Base-by-base conservation (phyloP, 2,888 invertebrate genomes). In the Apamea anceps region DNA sequence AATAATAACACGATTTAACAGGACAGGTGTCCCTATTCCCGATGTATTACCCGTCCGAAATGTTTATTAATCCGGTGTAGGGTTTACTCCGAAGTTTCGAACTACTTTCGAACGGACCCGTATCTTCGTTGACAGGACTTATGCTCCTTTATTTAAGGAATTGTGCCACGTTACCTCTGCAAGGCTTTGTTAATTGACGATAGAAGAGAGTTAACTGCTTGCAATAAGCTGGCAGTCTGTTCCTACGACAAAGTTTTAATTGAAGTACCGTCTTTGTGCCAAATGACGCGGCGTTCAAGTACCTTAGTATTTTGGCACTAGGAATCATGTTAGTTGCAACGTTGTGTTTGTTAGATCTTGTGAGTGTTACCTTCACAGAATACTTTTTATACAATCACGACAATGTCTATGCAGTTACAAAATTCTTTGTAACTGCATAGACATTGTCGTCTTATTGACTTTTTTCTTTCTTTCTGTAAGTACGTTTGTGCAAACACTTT, bases 181-280 rank as follows among this genome's bases (percentile, higher is more conserved):
- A 65, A 32, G 4, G 37, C 4, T 21, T 48, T 62, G 28, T 45
- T 57, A 10, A 79, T 32, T 18, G 12, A 18, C 2, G 25, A 37
- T 18, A 54, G 15, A 66, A 48, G 6, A 42, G 4, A 32, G 45
- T 25, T 54, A 62, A 60, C 3, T 68, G 57, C 18, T 48, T 42
- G 42, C 68, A 65, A n/a, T 65, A 45, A 21, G 65, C 65, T 70
- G 54, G 32, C 45, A 79, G 48, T 42, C 37, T 67, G 51, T 21
- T 66, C 12, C 32, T n/a, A 48, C 57, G 10, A 62, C 63, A 13
- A 68, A 84, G 67, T 79, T 84, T 84, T 79, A 87, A 85, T 87
- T 87, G 67, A 65, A 79, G 63, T 79, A 76, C 67, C 51, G 57
- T 48, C 21, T 63, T 66, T 21, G 76, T 79, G 85, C 85, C 85